Conservation (phyloP, 2,113 vertebrate genomes). For the Hystrix cristata region DNA sequence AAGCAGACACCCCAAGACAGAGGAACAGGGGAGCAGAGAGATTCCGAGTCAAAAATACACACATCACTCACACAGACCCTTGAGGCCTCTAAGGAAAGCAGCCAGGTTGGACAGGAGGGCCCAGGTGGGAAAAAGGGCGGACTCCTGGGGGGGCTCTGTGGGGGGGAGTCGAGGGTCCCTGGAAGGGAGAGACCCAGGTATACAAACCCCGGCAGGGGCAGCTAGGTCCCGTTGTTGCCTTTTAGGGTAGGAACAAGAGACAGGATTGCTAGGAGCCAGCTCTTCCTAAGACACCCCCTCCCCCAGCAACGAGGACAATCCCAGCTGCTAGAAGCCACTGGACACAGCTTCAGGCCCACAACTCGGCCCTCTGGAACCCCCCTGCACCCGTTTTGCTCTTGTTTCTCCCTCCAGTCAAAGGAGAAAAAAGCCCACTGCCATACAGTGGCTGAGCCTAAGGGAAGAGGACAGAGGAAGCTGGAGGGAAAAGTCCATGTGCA, state of each 20-base stretch:
- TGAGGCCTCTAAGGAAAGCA: constrained; percentile 62
- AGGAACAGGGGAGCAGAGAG: constrained; percentile 52
- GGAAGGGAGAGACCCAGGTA: constrained; percentile 13
- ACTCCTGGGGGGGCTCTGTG: not conserved
- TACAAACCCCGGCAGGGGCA: not conserved
- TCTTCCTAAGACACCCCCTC: constrained; percentile 21
- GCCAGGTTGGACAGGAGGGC: constrained; percentile 77
- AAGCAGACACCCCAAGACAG: constrained; percentile 69
- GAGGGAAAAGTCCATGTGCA: not conserved
- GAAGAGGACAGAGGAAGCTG: constrained; percentile 53
- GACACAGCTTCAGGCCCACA: constrained; percentile 56
- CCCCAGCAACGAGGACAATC: constrained; percentile 36
- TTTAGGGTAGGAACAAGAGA: constrained; percentile 20
- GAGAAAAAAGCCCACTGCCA: constrained; percentile 5
- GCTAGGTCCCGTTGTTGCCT: not conserved
- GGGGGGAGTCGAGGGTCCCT: not conserved
- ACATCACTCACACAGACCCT: constrained; percentile 77
- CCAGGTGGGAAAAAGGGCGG: constrained; percentile 68
- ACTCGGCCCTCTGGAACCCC: constrained; percentile 73
- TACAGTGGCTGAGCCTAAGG: not conserved
- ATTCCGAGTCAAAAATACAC: constrained; percentile 84
- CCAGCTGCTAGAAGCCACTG: constrained; percentile 67
- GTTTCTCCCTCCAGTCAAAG: constrained; percentile 37
- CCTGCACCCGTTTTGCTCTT: constrained; percentile 62
- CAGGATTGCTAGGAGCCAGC: constrained; percentile 17